phyloP scores from a whole-genome alignment of 2,797 vertebrate species.

The Aphelocoma californica region DNA sequence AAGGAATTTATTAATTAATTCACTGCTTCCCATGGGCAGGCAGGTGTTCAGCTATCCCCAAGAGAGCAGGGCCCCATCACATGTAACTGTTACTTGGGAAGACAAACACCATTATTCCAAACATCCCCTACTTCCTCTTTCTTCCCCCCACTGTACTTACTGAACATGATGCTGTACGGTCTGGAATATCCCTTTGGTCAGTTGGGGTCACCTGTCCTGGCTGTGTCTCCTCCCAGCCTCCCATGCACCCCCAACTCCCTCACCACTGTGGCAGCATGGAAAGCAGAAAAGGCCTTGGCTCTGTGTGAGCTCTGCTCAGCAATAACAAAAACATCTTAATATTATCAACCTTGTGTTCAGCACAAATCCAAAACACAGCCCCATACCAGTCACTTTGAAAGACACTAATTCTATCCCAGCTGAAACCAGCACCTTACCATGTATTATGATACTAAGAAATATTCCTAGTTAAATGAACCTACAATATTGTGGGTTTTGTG shows the following conservation, averaged over 20 bases:
- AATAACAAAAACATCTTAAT: not conserved
- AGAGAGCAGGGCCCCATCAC: too few relatives aligned
- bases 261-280: fast-evolving
- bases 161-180: not conserved
- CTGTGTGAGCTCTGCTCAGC: not conserved
- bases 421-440: not conserved
- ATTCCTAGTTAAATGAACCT: not conserved
- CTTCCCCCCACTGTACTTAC: fast-evolving
- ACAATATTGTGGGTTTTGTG: not conserved
- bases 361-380: not conserved
- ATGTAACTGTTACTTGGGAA: fast-evolving
- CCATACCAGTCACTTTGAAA: fast-evolving
- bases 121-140: not conserved
- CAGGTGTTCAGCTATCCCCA: not conserved
- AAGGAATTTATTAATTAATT: not conserved
- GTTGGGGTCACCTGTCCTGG: fast-evolving
- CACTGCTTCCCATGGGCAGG: not conserved
- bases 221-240: not conserved
- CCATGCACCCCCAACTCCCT: fast-evolving
- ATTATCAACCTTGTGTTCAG: not conserved
- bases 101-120: not conserved
- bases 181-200: not conserved
- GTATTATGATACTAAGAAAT: not conserved
- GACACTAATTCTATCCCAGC: not conserved
- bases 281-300: not conserved